Base-by-base conservation (phyloP, 2,797 vertebrate species). In the Antennarius maculatus region DNA sequence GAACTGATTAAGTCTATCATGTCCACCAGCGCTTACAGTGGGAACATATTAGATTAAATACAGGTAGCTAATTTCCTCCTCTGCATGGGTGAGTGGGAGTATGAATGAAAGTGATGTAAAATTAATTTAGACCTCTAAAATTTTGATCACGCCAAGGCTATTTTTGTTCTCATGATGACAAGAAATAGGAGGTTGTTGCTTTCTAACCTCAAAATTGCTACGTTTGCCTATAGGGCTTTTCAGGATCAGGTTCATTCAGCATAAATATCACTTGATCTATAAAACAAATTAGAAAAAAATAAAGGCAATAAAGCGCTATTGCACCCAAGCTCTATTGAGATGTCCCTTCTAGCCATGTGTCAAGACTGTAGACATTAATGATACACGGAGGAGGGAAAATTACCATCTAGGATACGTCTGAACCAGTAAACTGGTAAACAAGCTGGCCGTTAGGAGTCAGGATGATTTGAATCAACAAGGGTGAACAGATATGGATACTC, bases 401-500 rank as follows among this genome's bases (percentile, higher is more conserved):
- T 95, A 96, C 92, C 93, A 94, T 96, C 96, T 95, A 78, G 92
- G 94, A 97, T 95, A 93, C 92, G 95, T 96, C 96, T 95, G 90
- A 93, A 95, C 91, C 94, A 95, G 95, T 95, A 97, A 98, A 95
- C 96, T 95, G 92, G 96, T 97, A 97, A 99, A 98, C 96, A 97
- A 96, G 96, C 92, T 89, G 93, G 92, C 95, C 94, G 94, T 98
- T 98, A 98, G 95, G 92, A 93, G 94, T 94, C 89, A 92, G 95
- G 96, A 97, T 98, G 96, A 98, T 99, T 97, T 95, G 95, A 99
- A 98, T 97, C 97, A 99, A 98, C 97, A 98, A 97, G 97, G 97
- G 97, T 99, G 97, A 99, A 98, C 96, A 98, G 95, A 99, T 98
- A 96, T 97, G 96, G 97, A 97, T 97, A 97, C 95, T 98, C 94